Base-by-base conservation (phyloP, 2,113 vertebrate genomes). In the Apodemus sylvaticus region DNA sequence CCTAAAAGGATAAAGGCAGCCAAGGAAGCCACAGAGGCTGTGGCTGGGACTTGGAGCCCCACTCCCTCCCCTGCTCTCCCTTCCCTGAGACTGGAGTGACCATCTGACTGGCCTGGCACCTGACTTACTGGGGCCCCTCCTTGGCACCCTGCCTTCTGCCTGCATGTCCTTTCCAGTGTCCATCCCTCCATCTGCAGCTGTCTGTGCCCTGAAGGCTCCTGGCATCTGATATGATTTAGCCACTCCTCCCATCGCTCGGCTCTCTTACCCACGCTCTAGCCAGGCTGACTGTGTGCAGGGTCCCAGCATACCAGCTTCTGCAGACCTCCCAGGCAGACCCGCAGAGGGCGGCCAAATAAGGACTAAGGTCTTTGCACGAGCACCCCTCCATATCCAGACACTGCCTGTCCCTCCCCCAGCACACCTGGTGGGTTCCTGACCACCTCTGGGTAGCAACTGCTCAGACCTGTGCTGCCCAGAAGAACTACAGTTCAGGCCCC, bases 41-140 rank as follows among this genome's bases (percentile, higher is more conserved):
- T 6, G 9, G 12, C 0, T 39, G 76, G 19, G 20, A 4, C 14
- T 53, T 4, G 2, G n/a, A 42, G 68, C 36, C 90, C 34, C 7
- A 0, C 9, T 53, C 19, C 62, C 2, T 8, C 24, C 5, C 51
- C 22, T 20, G 58, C 2, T 0, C 10, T 68, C 7, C 58, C 58
- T n/a, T 64, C 78, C 60, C 66, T 81, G n/a, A 42, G 51, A 2
- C 1, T 58, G 66, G 36, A 11, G 1, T 19, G 45, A 53, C 31
- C 5, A 36, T n/a, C 11, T 24, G 20, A 73, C 2, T n/a, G n/a
- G n/a, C 20, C 48, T 11, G 39, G 31, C 2, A 9, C 82, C 42
- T 45, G 81, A 6, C n/a, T 45, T 36, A 31, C 3, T 78, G 55
- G 51, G 4, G 85, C 31, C 76, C 5, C 36, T 34, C 4, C 36